Percentiles rank a stretch among this genome's conserved stretches.
These are phyloP conservation scores for Penaeus chinensis DNA, from an alignment of 1,140 invertebrate genomes.

Conservation along the genomic window DNA sequence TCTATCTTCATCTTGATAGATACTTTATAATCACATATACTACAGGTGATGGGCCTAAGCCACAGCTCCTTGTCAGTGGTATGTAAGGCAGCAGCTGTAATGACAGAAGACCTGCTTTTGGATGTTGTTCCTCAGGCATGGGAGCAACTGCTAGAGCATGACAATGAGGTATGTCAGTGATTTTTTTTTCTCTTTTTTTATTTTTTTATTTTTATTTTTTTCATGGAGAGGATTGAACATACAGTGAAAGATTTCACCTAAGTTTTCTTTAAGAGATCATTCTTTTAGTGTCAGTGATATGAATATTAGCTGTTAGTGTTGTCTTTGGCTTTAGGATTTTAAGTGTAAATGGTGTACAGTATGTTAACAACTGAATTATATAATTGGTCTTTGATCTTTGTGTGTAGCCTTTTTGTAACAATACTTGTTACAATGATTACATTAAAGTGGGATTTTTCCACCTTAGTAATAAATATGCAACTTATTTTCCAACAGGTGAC, in stretches of 20 bases:
- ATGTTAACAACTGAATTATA: too few species aligned
- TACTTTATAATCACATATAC: background rate
- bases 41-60: conserved; percentile 83
- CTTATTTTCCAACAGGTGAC: conserved; percentile 76
- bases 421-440: background rate
- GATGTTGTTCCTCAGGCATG: conserved; percentile 91
- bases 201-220: background rate
- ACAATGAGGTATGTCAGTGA: conserved; percentile 58
- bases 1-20: background rate
- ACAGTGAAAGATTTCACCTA: too few species aligned
- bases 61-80: conserved; percentile 90
- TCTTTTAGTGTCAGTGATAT: too few species aligned
- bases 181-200: background rate
- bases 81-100: conserved; percentile 90
- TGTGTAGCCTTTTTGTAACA: too few species aligned
- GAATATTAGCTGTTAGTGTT: too few species aligned
- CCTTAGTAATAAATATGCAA: background rate
- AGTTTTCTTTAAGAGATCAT: too few species aligned
- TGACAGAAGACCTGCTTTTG: conserved; percentile 87
- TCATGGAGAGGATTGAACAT: too few species aligned
- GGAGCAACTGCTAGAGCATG: conserved; percentile 82
- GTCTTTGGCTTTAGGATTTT: too few species aligned
- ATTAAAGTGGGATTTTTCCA: background rate
- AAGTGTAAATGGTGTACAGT: too few species aligned
- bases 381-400: too few species aligned